Percentiles rank a stretch among this genome's conserved stretches.
Evolutionary conservation across 2,113 vertebrate genomes (phyloP).

Genomic region (Entomyzon cyanotis): DNA sequence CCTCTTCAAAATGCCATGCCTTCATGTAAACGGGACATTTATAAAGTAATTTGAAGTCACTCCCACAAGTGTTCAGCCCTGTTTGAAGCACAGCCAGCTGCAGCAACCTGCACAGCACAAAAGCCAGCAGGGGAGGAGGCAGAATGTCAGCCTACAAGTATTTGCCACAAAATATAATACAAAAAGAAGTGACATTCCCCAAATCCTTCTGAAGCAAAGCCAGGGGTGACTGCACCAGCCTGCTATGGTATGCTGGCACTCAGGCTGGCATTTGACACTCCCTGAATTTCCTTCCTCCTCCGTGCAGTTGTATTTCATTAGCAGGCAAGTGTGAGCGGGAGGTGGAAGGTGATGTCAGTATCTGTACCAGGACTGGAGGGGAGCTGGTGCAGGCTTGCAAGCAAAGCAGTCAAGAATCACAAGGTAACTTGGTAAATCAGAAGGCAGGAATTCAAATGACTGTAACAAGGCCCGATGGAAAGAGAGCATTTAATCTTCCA

Average conservation of each 20-base stretch:
- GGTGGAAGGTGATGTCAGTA: background rate
- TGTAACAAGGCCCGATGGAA: background rate
- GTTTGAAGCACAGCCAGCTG: background rate
- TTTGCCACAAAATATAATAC: background rate
- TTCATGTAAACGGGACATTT: background rate
- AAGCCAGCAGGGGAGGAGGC: background rate
- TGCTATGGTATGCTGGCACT: slow-evolving; percentile 18
- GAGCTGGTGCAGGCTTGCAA: background rate
- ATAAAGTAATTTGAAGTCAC: background rate
- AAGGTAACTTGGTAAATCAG: background rate
- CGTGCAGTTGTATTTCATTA: background rate
- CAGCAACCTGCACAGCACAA: background rate
- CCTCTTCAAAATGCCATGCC: background rate
- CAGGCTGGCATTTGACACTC: background rate
- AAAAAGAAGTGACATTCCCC: background rate
- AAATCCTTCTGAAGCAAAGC: slow-evolving; percentile 8
- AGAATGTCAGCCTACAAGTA: background rate
- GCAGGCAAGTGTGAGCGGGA: background rate
- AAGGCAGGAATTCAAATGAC: background rate
- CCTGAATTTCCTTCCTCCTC: background rate
- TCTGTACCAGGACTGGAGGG: background rate
- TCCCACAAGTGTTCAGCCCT: background rate
- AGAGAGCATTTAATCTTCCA: background rate
- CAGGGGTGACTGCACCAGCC: slow-evolving; percentile 25
- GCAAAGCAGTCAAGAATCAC: background rate